Conservation (phyloP, 1,140 invertebrate genomes). For the Bombus haemorrhoidalis region DNA sequence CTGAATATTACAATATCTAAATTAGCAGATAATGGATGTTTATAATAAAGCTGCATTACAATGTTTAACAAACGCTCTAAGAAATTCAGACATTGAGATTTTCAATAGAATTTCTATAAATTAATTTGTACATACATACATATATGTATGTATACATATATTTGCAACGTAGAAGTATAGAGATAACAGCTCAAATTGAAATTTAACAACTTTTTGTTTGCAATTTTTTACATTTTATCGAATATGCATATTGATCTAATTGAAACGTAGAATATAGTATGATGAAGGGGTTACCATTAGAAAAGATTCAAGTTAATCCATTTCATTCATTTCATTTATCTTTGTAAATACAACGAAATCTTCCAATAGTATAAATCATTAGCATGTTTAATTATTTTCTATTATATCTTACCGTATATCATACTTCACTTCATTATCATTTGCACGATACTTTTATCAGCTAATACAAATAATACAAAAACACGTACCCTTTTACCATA, state of each 20-base stretch:
- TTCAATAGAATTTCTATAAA: not conserved
- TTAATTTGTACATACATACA: not conserved
- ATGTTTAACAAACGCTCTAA: not conserved
- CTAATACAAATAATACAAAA: not conserved
- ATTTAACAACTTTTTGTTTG: not conserved
- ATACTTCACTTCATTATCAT: not conserved
- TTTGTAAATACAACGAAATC: not conserved
- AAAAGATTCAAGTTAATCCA: not conserved
- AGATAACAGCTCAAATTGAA: not conserved
- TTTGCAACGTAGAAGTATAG: not conserved
- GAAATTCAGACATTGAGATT: not conserved
- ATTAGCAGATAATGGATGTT: not conserved
- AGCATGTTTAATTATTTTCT: slow-evolving; percentile 12
- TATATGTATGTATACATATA: not conserved
- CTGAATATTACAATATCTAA: not conserved
- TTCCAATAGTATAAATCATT: not conserved
- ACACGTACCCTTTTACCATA: not conserved
- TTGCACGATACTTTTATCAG: not conserved
- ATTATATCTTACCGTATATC: not conserved
- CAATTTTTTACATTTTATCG: not conserved
- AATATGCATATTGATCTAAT: not conserved
- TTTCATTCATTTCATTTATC: not conserved
- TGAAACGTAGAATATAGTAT: not conserved
- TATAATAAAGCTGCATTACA: not conserved
- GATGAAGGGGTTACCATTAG: not conserved